Conservation (phyloP, 2,797 vertebrate species). For the Semotilus atromaculatus region DNA sequence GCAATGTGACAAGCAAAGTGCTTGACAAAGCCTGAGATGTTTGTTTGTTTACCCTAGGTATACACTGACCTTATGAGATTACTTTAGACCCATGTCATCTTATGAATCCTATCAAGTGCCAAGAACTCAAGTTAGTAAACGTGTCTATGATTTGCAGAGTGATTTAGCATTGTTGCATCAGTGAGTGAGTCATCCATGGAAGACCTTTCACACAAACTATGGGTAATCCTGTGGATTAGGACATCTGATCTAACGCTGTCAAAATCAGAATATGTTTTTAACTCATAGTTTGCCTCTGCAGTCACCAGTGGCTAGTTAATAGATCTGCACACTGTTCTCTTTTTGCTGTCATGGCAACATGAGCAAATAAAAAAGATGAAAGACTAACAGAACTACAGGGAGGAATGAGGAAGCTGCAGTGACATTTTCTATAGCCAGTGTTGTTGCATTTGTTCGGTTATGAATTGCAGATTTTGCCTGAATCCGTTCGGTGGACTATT, state of each 20-base stretch:
- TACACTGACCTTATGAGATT: background rate
- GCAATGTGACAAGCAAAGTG: slow-evolving; percentile 43
- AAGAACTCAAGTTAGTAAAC: background rate
- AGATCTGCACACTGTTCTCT: slow-evolving; percentile 4
- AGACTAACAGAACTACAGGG: background rate
- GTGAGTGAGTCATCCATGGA: background rate
- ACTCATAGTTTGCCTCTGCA: background rate
- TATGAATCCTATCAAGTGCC: background rate
- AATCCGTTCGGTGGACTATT: slow-evolving; percentile 1
- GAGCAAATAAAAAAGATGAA: slow-evolving; percentile 1
- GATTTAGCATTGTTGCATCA: background rate
- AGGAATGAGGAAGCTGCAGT: slow-evolving; percentile 34
- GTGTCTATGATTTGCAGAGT: background rate
- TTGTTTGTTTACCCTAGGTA: slow-evolving; percentile 21
- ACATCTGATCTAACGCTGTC: background rate
- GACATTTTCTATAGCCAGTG: background rate
- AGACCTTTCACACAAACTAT: background rate
- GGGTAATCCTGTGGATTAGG: background rate
- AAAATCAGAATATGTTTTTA: slow-evolving; percentile 4
- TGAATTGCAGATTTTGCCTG: background rate
- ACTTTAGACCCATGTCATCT: background rate
- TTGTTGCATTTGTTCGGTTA: background rate
- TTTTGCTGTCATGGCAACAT: slow-evolving; percentile 26
- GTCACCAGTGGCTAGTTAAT: slow-evolving; percentile 2
- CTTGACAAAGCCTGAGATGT: slow-evolving; percentile 29